Evolutionary conservation across 1,140 invertebrate genomes (phyloP).

Genomic region (Drosophila persimilis): DNA sequence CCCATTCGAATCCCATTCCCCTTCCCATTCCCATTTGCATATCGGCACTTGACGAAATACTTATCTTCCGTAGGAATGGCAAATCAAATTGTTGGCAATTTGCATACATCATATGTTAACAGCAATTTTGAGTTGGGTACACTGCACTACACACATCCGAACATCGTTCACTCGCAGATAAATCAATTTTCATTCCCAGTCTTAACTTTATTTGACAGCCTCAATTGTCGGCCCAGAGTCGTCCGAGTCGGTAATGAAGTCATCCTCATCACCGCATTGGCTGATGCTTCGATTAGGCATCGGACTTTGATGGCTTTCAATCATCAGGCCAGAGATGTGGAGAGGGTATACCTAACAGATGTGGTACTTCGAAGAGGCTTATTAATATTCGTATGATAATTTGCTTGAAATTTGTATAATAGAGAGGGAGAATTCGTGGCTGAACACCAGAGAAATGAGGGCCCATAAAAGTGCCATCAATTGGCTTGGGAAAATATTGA

Average conservation of each 20-base stretch:
- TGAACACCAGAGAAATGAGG: too few species aligned
- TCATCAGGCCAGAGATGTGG: conserved; percentile 2
- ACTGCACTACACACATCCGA: conserved; percentile 14
- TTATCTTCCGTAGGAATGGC: conserved; percentile 60
- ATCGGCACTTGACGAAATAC: conserved; percentile 59
- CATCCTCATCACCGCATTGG: conserved; percentile 11
- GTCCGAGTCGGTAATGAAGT: conserved; percentile 19
- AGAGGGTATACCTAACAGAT: too few species aligned
- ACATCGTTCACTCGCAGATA: conserved; percentile 19
- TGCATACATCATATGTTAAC: conserved; percentile 68
- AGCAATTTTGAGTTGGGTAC: conserved; percentile 46
- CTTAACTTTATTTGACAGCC: conserved; percentile 24
- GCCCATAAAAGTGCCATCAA: too few species aligned
- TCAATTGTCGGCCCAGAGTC: conserved; percentile 22
- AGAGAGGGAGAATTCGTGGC: too few species aligned
- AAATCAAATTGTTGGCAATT: conserved; percentile 78
- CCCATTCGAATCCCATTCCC: conserved; percentile 8
- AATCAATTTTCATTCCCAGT: conserved; percentile 38
- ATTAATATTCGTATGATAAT: too few species aligned
- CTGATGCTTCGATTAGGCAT: conserved; percentile 9
- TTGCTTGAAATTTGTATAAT: too few species aligned
- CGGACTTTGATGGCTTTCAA: conserved; percentile 8
- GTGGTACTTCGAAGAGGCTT: too few species aligned
- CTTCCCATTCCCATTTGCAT: conserved; percentile 46
- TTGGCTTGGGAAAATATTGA: too few species aligned